phyloP scores from a whole-genome alignment of 2,113 vertebrate genomes.

The Ictalurus punctatus region DNA sequence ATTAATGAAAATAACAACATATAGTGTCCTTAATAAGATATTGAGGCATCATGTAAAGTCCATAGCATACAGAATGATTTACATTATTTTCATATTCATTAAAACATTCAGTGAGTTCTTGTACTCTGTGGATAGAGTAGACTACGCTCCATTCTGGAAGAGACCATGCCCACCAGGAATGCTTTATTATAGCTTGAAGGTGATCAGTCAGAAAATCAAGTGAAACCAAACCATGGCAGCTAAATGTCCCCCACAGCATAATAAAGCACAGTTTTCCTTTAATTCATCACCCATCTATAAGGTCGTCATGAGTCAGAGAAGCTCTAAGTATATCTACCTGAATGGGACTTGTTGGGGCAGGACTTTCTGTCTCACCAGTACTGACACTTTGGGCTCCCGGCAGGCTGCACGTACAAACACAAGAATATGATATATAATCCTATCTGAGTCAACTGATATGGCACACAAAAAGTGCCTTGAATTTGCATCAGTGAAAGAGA shows the following conservation, averaged over 20 bases:
- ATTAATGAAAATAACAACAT: neutral
- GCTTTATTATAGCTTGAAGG: neutral
- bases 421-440: constrained; percentile 29
- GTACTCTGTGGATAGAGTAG: neutral
- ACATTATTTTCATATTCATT: neutral
- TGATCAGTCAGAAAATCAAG: neutral
- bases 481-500: constrained; percentile 6
- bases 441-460: neutral
- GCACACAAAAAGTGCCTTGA: neutral
- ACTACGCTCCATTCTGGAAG: neutral
- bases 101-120: neutral
- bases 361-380: constrained; percentile 88
- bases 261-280: neutral
- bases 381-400: constrained; percentile 92
- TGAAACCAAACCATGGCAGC: neutral
- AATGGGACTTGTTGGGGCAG: constrained; percentile 83
- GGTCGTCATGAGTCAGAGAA: neutral
- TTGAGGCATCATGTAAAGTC: too few relatives aligned
- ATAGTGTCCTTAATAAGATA: neutral
- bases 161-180: neutral
- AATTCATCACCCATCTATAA: neutral
- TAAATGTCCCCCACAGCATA: neutral
- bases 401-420: constrained; percentile 80
- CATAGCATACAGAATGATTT: neutral
- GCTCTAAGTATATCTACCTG: constrained; percentile 71